These are phyloP conservation scores for Scyliorhinus canicula DNA, from an alignment of 2,797 vertebrate species.

Conservation along the genomic window DNA sequence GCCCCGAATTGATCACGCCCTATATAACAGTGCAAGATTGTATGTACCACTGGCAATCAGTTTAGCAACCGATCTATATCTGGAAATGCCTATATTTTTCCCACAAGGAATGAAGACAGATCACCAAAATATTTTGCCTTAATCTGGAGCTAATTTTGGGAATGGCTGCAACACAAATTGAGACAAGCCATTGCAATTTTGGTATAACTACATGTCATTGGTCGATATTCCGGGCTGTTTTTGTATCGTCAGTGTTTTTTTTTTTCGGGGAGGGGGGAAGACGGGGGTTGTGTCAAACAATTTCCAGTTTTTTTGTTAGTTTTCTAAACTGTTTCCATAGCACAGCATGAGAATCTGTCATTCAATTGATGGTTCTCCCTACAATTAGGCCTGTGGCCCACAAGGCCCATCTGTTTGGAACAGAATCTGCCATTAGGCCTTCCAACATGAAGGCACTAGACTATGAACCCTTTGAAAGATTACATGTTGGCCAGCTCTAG, in stretches of 20 bases:
- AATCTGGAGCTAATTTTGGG: too few relatives aligned
- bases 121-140: not conserved
- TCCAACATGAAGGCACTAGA: not conserved
- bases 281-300: not conserved
- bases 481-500: not conserved
- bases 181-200: not conserved
- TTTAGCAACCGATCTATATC: not conserved
- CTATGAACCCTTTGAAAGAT: not conserved
- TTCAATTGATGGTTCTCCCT: slow-evolving; percentile 18
- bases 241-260: not conserved
- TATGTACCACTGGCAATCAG: not conserved
- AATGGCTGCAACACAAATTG: not conserved
- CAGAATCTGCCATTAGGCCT: not conserved
- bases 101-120: not conserved
- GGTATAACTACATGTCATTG: not conserved
- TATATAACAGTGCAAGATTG: not conserved
- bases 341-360: slow-evolving; percentile 21
- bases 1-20: too few relatives aligned
- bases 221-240: not conserved
- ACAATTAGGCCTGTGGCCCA: not conserved
- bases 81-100: not conserved
- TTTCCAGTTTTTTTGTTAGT: slow-evolving; percentile 21
- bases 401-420: slow-evolving; percentile 9
- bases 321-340: slow-evolving; percentile 19
- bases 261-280: not conserved